Evolutionary conservation across 2,797 vertebrate genomes (phyloP).

Genomic region (Hybognathus amarus): DNA sequence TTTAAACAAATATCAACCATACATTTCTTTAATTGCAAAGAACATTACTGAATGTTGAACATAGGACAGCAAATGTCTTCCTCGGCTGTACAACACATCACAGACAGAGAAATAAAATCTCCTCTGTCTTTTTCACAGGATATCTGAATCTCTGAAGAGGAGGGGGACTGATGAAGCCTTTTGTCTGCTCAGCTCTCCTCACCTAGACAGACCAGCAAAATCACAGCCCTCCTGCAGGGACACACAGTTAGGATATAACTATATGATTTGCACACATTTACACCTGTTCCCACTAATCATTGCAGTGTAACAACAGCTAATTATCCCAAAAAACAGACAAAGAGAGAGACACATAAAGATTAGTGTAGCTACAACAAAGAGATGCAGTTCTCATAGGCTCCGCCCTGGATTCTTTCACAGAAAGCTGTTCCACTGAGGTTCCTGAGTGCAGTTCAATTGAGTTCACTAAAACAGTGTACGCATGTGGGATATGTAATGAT

Average conservation of each 20-base stretch:
- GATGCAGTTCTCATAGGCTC: conserved; percentile 60
- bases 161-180: conserved; percentile 58
- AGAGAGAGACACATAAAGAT: conserved; percentile 56
- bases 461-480: conserved; percentile 11
- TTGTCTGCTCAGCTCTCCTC: conserved; percentile 64
- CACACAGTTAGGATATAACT: background rate
- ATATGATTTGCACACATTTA: background rate
- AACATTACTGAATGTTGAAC: background rate
- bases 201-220: conserved; percentile 56
- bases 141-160: conserved; percentile 38
- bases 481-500: conserved; percentile 12
- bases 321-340: background rate
- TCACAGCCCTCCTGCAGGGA: conserved; percentile 8
- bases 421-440: conserved; percentile 71
- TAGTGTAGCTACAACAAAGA: conserved; percentile 73
- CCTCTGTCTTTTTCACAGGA: conserved; percentile 22
- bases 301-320: background rate
- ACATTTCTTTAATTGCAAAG: background rate
- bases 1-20: background rate
- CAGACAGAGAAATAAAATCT: conserved; percentile 30
- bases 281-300: background rate
- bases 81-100: background rate
- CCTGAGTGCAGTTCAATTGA: conserved; percentile 66
- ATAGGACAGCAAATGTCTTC: conserved; percentile 3
- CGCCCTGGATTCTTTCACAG: conserved; percentile 72